phyloP scores from a whole-genome alignment of 2,888 invertebrate genomes.

The Pandemis heparana region DNA sequence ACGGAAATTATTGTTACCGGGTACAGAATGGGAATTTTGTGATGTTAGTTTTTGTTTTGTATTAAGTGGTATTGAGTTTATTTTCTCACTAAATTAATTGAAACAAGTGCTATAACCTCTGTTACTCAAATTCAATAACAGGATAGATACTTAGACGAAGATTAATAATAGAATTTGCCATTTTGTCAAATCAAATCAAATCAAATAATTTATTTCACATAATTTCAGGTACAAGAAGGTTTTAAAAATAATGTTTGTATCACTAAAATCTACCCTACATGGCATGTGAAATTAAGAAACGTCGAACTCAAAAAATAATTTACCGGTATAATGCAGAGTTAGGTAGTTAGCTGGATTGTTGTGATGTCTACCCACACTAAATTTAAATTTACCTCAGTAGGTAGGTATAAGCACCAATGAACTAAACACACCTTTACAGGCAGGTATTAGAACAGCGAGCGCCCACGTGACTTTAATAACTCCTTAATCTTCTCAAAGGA shows the following conservation, averaged over 20 bases:
- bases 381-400: conserved; percentile 6
- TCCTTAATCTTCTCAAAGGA: conserved; percentile 77
- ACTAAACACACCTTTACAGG: conserved; percentile 10
- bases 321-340: not conserved
- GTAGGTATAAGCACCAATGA: conserved; percentile 7
- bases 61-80: not conserved
- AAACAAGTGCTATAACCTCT: not conserved
- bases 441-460: conserved; percentile 29
- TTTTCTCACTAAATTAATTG: not conserved
- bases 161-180: no score
- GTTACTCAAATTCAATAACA: not conserved
- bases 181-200: no score
- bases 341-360: not conserved
- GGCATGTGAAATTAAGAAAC: no score
- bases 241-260: no score
- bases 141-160: not conserved
- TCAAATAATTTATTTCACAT: no score
- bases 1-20: not conserved
- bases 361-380: not conserved
- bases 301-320: not conserved
- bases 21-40: not conserved
- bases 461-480: conserved; percentile 75
- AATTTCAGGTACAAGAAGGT: no score
- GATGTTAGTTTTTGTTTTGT: not conserved
- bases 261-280: no score